Base-by-base conservation (phyloP, 2,797 vertebrate genomes). In the Myiothlypis chrysogaster region DNA sequence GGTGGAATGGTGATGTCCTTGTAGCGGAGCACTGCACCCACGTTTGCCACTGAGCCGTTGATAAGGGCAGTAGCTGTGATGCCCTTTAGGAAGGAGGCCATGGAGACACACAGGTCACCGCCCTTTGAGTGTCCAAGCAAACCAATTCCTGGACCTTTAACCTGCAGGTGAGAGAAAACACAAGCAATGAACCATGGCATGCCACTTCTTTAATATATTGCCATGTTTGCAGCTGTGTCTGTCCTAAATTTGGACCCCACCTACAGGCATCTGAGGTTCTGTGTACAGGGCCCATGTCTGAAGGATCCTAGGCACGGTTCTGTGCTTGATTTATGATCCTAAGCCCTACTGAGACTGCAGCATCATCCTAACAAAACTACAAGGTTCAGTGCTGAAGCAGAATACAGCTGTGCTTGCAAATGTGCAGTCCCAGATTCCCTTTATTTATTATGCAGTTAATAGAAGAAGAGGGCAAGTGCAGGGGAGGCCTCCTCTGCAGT, bases 121-220 rank as follows among this genome's bases (percentile, higher is more conserved):
- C 98, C 98, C 90, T 99, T 99, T 2, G 99, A 99, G 84, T 98
- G 97, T 10, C 98, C 99, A 83, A 99, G 94, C 81, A 99, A 88
- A 39, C 99, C 99, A 56, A 99, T 94, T 50, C 98, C 98, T 2
- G 98, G 98, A 72, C 98, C 98, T 97, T 98, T 97, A 63, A 99
- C 98, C 99, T 99, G 85, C 65, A 93, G 9, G 22, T 73, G 44
- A 94, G 22, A 94, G 61, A 78, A 71, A 75, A 47, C 63, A 82
- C 30, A 89, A 72, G 27, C 47, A 78, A 44, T 76, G 46, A 97
- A 91, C 35, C 28, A 55, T 3, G 1, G 30, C n/a, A 49, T 0
- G 2, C 23, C 43, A 52, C 32, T 85, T 75, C 21, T 92, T 89
- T 27, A 80, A 87, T 83, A 65, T 12, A 46, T 19, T 84, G 39